Evolutionary conservation across 2,888 invertebrate genomes (phyloP), one percentile per base, ranked within the genome.

Genomic region (Copidosoma aretas): DNA sequence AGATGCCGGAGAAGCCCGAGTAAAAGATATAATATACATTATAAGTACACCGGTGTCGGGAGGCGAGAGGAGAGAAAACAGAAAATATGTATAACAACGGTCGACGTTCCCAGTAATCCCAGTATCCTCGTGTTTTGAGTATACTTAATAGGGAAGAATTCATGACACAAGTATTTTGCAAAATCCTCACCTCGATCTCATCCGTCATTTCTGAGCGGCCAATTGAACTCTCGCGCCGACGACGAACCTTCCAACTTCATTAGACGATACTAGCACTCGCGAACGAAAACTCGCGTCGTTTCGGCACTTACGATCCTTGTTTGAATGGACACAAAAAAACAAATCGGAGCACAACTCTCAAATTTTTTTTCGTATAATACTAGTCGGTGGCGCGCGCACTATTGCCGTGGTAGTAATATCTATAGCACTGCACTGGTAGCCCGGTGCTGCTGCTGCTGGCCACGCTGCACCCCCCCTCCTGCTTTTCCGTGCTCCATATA

Each of bases 101-200:
- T 54, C 24, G 15, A 24, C 54, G 24, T 17, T 22, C 24, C 54
- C 24, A 24, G 24, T 22, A 19, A 8, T 41, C 10, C 41, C 41
- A 41, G 14, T 8, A 14, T 14, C 14, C 41, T 41, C 14, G 14
- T 46, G 3, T 3, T 46, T 46, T 8, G 3, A 8, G 14, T 46
- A 15, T 46, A 46, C 17, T 8, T 12, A 14, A 12, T 2, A 46
- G 43, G 43, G 15, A 46, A 14, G 12, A 3, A 17, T 3, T 12
- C 15, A 17, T 46, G 43, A 17, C 43, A 46, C n/a, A 14, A 46
- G 12, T 46, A 46, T 46, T 41, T 14, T 41, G 41, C n/a, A n/a
- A 52, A 21, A 15, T 10, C 14, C 80, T 81, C 74, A 83, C 83
- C 82, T 83, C 83, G 77, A 82, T 79, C 79, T 83, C 83, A 80